Evolutionary conservation across 2,797 vertebrate genomes (phyloP).

Genomic region (Liasis olivaceus): DNA sequence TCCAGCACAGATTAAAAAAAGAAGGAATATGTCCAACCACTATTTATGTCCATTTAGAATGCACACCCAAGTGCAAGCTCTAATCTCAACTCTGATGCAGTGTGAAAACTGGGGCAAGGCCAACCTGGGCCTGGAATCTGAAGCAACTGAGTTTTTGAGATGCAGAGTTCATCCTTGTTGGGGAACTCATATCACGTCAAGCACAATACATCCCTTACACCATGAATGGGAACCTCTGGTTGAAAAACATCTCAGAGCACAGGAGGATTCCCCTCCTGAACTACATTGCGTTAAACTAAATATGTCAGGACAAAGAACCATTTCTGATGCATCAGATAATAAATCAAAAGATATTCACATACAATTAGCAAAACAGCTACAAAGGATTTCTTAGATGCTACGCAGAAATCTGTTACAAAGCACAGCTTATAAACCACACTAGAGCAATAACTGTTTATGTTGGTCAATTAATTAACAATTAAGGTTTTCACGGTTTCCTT

Average conservation of each 20-base stretch:
- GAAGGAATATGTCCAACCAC: conserved; percentile 28
- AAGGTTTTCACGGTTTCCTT: neutral
- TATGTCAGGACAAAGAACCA: neutral
- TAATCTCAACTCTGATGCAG: conserved; percentile 2
- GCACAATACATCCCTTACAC: neutral
- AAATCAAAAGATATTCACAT: conserved; percentile 30
- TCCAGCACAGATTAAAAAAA: neutral
- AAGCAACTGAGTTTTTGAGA: neutral
- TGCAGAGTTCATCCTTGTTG: neutral
- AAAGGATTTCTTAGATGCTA: neutral
- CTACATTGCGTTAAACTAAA: neutral
- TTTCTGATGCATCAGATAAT: neutral
- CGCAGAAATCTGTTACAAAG: neutral
- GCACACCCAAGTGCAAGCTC: conserved; percentile 1
- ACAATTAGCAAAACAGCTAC: neutral
- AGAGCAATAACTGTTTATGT: neutral
- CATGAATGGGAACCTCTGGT: no score
- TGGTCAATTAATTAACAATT: no score
- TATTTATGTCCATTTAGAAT: conserved; percentile 37
- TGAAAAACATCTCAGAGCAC: no score
- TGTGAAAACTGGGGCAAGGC: neutral
- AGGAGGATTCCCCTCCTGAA: no score
- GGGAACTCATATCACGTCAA: neutral
- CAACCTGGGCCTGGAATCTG: conserved; percentile 1
- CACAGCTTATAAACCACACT: neutral